Conservation (phyloP, 2,888 invertebrate species). For the Hirtodrosophila trivittata region DNA sequence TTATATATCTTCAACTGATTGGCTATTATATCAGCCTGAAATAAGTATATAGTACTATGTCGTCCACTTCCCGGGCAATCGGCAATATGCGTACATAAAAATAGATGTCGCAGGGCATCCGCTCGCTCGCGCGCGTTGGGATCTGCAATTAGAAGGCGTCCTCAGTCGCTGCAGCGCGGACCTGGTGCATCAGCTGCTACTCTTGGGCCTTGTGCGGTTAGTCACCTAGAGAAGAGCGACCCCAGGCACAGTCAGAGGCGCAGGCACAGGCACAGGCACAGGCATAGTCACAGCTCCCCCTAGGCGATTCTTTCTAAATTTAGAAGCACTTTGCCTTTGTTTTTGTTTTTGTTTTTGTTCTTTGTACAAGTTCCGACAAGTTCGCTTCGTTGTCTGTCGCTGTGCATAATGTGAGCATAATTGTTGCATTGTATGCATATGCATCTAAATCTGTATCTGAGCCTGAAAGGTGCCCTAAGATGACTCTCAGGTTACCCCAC, state of each 20-base stretch:
- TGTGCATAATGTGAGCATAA: slow-evolving; percentile 63
- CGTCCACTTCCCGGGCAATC: slow-evolving; percentile 13
- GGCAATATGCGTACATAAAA: slow-evolving; percentile 62
- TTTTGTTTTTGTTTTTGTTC: slow-evolving; percentile 34
- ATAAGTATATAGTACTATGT: slow-evolving; percentile 12
- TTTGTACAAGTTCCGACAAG: not conserved
- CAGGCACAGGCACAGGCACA: slow-evolving; percentile 24
- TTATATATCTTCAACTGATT: no score
- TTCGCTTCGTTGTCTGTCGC: slow-evolving; percentile 25
- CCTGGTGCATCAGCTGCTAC: slow-evolving; percentile 6
- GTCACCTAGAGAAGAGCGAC: slow-evolving; percentile 61
- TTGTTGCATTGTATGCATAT: slow-evolving; percentile 62
- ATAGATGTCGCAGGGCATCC: slow-evolving; percentile 56
- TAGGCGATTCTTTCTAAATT: slow-evolving; percentile 65
- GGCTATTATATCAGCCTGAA: slow-evolving; percentile 33
- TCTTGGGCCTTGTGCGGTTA: slow-evolving; percentile 61
- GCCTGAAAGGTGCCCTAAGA: slow-evolving; percentile 42
- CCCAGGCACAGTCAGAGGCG: slow-evolving; percentile 28
- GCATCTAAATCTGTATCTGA: slow-evolving; percentile 26
- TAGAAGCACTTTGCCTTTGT: slow-evolving; percentile 69
- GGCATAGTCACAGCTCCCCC: slow-evolving; percentile 26
- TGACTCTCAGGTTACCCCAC: slow-evolving; percentile 59
- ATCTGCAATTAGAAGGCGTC: slow-evolving; percentile 63
- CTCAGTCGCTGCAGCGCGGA: slow-evolving; percentile 26
- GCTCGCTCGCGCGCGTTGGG: slow-evolving; percentile 30